Conservation (phyloP, 2,888 invertebrate species). For the Sclerodermus sp. region DNA sequence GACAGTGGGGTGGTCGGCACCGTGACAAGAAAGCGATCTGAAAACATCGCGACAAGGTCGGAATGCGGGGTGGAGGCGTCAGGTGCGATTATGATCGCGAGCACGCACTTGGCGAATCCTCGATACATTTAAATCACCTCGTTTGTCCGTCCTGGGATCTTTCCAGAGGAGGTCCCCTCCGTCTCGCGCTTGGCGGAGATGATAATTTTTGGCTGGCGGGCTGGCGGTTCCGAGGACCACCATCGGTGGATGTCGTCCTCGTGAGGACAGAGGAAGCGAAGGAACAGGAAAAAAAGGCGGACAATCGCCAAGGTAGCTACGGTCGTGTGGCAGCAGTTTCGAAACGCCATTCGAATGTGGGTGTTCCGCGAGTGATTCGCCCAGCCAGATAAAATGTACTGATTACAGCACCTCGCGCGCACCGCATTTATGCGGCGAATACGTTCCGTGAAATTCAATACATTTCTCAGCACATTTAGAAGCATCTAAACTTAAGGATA, state of each 20-base stretch:
- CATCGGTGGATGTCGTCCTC: background rate
- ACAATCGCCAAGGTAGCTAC: background rate
- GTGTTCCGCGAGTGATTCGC: background rate
- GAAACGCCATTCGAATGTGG: background rate
- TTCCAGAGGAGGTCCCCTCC: background rate
- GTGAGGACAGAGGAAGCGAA: background rate
- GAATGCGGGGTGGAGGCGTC: constrained; percentile 27
- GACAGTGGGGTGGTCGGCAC: background rate
- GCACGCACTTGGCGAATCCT: constrained; percentile 29
- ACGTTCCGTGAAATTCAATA: too few relatives aligned
- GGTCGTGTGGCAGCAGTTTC: background rate
- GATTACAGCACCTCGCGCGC: too few relatives aligned
- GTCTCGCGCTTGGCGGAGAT: background rate
- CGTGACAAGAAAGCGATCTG: background rate
- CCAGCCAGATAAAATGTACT: background rate
- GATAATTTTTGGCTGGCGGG: background rate
- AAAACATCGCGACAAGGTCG: constrained; percentile 20
- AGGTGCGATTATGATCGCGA: constrained; percentile 36
- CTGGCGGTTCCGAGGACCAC: constrained; percentile 5
- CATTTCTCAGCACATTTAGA: too few relatives aligned
- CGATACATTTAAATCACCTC: constrained; percentile 42
- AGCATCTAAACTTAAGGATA: too few relatives aligned
- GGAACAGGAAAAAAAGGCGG: background rate
- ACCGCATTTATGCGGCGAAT: too few relatives aligned
- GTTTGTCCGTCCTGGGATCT: constrained; percentile 22